Base-by-base conservation (phyloP, 2,888 invertebrate species). In the Danaus chrysippus region DNA sequence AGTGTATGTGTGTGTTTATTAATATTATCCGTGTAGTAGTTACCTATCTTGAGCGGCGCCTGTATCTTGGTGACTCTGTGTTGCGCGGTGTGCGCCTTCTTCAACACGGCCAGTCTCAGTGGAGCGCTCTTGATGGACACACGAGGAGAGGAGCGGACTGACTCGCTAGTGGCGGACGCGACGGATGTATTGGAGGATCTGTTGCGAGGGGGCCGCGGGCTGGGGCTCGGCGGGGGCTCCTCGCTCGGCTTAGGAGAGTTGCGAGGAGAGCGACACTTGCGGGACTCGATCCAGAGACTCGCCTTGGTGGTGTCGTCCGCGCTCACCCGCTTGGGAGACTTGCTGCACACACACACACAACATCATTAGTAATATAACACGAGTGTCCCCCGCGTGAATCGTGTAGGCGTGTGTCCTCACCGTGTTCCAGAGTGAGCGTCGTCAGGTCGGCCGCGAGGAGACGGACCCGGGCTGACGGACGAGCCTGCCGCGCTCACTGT, bases 261-360 rank as follows among this genome's bases (percentile, higher is more conserved):
- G 15, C 59, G 54, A 44, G 56, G 61, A 0, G 78, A 76, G 19
- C 73, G 74, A 3, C 66, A 61, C 73, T 82, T 83, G 12, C 86
- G 73, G 0, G 85, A 85, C 72, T 86, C 84, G 54, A 87, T 86
- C 88, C 88, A 87, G 41, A 82, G 73, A 34, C 80, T 74, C 1
- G 88, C 87, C 65, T 86, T 82, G 0, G 84, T 84, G 0, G 83
- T 42, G 11, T 59, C 60, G n/a, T 63, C 65, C 46, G 19, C 17
- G 8, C 41, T 9, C 11, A 42, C 12, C 41, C 41, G 42, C 54
- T 44, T 54, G 10, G 49, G 49, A 11, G 49, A 49, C 49, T 49
- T 49, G 11, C 49, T 49, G 17, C 10, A 17, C 1, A 10, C 6
- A 49, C 0, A 17, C 11, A 49, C 49, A 10, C 13, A 13, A 9